phyloP scores from a whole-genome alignment of 2,888 invertebrate genomes.

The Dryococelus australis region DNA sequence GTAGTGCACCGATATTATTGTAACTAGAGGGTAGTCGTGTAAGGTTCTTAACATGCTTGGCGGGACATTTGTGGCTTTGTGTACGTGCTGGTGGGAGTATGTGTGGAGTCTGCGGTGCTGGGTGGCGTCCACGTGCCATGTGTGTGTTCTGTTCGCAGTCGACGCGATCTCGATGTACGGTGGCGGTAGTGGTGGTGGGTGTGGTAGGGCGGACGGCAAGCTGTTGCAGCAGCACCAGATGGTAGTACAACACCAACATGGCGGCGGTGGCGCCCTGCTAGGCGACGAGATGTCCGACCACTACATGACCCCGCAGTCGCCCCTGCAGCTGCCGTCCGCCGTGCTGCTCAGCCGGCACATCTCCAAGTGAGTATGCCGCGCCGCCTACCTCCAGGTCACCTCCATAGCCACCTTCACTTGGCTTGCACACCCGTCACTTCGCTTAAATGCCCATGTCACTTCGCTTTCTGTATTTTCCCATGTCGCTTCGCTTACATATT shows the following conservation, averaged over 20 bases:
- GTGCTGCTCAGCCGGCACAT: conserved; percentile 47
- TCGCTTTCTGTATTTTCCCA: background rate
- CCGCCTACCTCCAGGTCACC: background rate
- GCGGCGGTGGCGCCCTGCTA: conserved; percentile 21
- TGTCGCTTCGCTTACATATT: background rate
- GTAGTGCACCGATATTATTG: too few species aligned
- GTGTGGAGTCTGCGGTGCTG: background rate
- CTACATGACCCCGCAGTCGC: conserved; percentile 44
- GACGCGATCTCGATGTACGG: conserved; percentile 20
- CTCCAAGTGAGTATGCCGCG: conserved; percentile 43
- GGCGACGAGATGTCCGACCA: conserved; percentile 37
- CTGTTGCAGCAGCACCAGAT: background rate
- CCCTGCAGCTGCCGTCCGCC: conserved; percentile 44
- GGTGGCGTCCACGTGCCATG: background rate
- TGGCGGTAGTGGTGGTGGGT: background rate
- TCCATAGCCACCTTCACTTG: background rate
- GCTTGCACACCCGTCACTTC: background rate
- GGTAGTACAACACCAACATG: background rate
- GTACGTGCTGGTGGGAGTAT: background rate
- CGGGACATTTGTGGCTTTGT: background rate
- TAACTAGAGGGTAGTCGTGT: background rate
- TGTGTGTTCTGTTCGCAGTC: conserved; percentile 17
- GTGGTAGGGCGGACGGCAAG: conserved; percentile 17
- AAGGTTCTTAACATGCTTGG: background rate
- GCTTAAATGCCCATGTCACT: background rate